Base-by-base conservation (phyloP, 2,797 vertebrate genomes). In the Salarias fasciatus region DNA sequence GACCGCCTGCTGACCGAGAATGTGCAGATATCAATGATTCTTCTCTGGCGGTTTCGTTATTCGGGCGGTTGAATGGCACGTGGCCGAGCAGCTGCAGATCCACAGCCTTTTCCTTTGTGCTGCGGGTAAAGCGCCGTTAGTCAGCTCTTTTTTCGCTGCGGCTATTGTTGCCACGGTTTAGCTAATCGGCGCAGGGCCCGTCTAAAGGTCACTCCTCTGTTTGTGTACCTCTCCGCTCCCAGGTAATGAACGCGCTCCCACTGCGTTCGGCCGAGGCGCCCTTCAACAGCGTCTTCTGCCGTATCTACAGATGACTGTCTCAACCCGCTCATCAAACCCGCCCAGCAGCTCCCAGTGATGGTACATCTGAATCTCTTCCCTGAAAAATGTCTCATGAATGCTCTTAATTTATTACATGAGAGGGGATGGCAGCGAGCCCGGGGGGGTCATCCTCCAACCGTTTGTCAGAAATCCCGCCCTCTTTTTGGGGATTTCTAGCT, bases 11-110 rank as follows among this genome's bases (percentile, higher is more conserved):
- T 80, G 82, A 81, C 66, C 64, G 62, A 72, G 57, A 86, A 86
- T 81, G 75, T 85, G 71, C 75, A 63, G 70, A 75, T 30, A 46
- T 68, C 59, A 33, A 14, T 72, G 64, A 73, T 66, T 78, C 73
- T 44, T 82, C 77, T 91, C 90, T 92, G 77, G 90, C 70, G 63
- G 73, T 48, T 82, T 91, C 84, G 48, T 76, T 70, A 81, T 89
- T 85, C 6, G 70, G 8, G 51, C 53, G 4, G 65, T 36, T 87
- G 79, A 89, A 90, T 84, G 45, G 79, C 62, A 6, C 7, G n/a
- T 63, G 42, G 74, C 53, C 75, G 73, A 50, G 63, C 75, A 36
- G 61, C 41, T 43, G 5, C 45, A 63, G 28, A 2, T 69, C 68
- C 28, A 37, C 55, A 29, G 76, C 68, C 51, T 79, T 86, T 86